These are phyloP conservation scores for Drosophila phalerata DNA, from an alignment of 2,888 invertebrate species.

Conservation along the genomic window DNA sequence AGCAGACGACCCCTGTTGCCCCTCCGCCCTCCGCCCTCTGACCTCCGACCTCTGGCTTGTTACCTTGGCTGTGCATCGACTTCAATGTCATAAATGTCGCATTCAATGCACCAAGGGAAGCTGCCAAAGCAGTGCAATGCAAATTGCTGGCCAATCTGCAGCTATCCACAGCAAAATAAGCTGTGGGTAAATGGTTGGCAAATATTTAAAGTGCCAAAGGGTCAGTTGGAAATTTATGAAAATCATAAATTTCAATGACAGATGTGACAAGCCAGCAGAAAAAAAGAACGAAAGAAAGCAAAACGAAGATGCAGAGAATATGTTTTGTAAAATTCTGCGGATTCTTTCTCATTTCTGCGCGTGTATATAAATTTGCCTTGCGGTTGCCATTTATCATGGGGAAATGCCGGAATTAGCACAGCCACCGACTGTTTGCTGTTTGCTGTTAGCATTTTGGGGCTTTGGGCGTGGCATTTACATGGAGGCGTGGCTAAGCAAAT, in stretches of 20 bases:
- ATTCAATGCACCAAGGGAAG: conserved; percentile 24
- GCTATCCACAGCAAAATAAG: conserved; percentile 23
- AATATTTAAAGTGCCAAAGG: conserved; percentile 55
- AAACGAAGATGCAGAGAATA: neutral
- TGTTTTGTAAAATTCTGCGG: conserved; percentile 21
- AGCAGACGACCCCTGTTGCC: neutral
- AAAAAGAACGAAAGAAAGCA: neutral
- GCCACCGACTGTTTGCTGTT: conserved; percentile 31
- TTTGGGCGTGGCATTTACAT: conserved; percentile 48
- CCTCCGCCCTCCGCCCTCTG: neutral
- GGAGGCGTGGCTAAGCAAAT: conserved; percentile 57
- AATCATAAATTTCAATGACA: conserved; percentile 61
- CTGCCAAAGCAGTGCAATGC: conserved; percentile 2
- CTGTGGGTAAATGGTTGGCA: conserved; percentile 34
- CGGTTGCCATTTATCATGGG: conserved; percentile 70
- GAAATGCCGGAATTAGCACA: conserved; percentile 59
- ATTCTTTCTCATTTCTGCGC: conserved; percentile 30
- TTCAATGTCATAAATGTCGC: conserved; percentile 48
- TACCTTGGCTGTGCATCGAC: conserved; percentile 50
- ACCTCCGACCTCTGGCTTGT: conserved; percentile 9
- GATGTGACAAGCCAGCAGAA: conserved; percentile 23
- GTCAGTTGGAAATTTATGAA: conserved; percentile 56
- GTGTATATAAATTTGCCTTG: conserved; percentile 55
- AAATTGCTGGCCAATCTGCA: conserved; percentile 28
- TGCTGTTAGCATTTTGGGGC: conserved; percentile 8